Evolutionary conservation across 2,113 vertebrate species (phyloP).

Genomic region (Notarius quadriscutis): DNA sequence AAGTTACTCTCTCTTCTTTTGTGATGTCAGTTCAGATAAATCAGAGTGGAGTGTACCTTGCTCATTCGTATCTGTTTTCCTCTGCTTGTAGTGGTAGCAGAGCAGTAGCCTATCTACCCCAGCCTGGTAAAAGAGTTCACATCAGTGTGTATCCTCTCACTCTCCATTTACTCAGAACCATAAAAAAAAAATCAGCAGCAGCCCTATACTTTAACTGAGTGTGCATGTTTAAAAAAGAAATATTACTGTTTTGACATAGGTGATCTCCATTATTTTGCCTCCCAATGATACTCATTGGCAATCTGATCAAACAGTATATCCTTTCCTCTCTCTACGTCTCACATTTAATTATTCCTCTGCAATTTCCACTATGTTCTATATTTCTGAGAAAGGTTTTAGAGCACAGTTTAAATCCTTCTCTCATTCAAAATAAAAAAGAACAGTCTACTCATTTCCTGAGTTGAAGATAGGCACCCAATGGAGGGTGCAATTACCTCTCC

Average conservation of each 20-base stretch:
- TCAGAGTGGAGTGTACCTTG: not conserved
- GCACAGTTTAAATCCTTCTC: conserved; percentile 40
- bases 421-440: conserved; percentile 16
- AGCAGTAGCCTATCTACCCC: conserved; percentile 19
- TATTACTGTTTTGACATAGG: conserved; percentile 60
- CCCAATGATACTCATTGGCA: conserved; percentile 69
- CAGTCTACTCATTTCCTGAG: conserved; percentile 39
- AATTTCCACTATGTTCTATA: conserved; percentile 29
- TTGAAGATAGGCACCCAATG: conserved; percentile 41
- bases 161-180: not conserved
- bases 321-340: not conserved
- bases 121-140: conserved; percentile 30
- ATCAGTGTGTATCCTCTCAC: conserved; percentile 26
- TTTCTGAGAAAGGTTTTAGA: conserved; percentile 22
- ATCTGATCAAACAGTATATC: conserved; percentile 35
- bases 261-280: conserved; percentile 61
- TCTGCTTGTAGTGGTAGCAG: conserved; percentile 7
- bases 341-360: conserved; percentile 30
- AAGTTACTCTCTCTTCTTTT: not conserved
- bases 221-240: conserved; percentile 19
- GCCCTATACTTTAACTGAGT: not conserved
- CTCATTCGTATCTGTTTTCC: not conserved
- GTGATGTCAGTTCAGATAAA: not conserved
- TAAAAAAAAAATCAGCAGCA: not conserved
- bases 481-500: conserved; percentile 49